A percentile compares a stretch with the other conserved stretches of the same genome.
These are phyloP conservation scores for Cerceris ruficornis DNA, from an alignment of 2,888 invertebrate species.

Conservation along the genomic window DNA sequence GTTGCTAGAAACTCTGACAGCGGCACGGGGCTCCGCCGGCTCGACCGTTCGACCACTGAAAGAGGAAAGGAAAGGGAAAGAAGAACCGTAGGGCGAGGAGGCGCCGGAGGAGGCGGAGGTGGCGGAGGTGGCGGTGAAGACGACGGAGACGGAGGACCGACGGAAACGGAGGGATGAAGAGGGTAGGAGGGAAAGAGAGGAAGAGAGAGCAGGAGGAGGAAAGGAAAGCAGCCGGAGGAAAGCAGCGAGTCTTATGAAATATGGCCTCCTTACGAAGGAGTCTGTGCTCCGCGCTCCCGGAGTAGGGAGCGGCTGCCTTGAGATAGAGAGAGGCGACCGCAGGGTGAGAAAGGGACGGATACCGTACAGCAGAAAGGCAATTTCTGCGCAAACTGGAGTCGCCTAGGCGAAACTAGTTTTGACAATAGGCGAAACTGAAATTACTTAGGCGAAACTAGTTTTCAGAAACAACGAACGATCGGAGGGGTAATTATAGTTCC, in stretches of 20 bases:
- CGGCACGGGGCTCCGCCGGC: conserved; percentile 62
- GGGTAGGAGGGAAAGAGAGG: conserved; percentile 38
- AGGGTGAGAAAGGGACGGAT: conserved; percentile 50
- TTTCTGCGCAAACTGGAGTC: conserved; percentile 13
- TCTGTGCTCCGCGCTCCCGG: conserved; percentile 64
- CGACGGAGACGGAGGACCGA: conserved; percentile 40
- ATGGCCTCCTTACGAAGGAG: conserved; percentile 79
- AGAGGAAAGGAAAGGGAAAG: conserved; percentile 60
- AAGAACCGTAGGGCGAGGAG: conserved; percentile 44
- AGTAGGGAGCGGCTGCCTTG: conserved; percentile 44
- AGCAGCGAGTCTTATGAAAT: conserved; percentile 79
- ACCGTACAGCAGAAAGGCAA: conserved; percentile 28
- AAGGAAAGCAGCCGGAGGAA: conserved; percentile 67
- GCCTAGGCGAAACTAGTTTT: too few relatives aligned
- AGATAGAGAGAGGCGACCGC: conserved; percentile 11
- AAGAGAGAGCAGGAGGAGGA: conserved; percentile 49
- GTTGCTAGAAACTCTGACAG: conserved; percentile 75
- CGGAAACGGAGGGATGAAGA: neutral
- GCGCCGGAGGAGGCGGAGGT: conserved; percentile 38
- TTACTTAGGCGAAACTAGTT: too few relatives aligned
- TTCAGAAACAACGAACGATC: too few relatives aligned
- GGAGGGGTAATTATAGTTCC: too few relatives aligned
- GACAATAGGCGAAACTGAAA: too few relatives aligned
- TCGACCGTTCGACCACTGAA: conserved; percentile 63
- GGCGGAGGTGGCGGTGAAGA: conserved; percentile 43